Base-by-base conservation (phyloP, 2,888 invertebrate species). In the Neoascia interrupta region DNA sequence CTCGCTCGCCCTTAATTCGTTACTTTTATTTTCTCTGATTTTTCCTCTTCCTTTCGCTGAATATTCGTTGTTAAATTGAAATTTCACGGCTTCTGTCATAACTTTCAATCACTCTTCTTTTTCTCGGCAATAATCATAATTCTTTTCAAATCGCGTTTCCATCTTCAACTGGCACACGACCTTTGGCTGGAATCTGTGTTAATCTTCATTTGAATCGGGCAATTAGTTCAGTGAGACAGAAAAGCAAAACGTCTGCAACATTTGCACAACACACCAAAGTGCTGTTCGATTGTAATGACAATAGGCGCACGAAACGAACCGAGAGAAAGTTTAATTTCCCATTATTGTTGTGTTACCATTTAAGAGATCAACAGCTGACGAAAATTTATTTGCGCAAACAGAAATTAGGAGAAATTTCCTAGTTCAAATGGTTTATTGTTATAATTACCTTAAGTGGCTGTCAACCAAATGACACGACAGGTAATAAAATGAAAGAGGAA, bases 101-200 rank as follows among this genome's bases (percentile, higher is more conserved):
- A 64, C 70, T 69, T 69, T 75, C 75, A 76, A 76, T 70, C 70
- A 75, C 75, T 75, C 64, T 70, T 76, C 51, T 54, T 63, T 49
- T 75, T 28, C 10, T 31, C 34, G 10, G 63, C 63, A 66, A 66
- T 66, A 66, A 73, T 60, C 66, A 53, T 58, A 73, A 45, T 73
- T 73, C 15, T 51, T 60, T 13, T 5, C 18, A 31, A 16, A 51
- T 37, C 23, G 6, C 51, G 13, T 49, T 19, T 16, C 5, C 41
- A 21, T n/a, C 21, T 11, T 21, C 26, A 53, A 15, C 19, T 23
- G 28, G 23, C 34, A 36, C 56, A 69, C 70, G 63, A 76, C 70
- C 70, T 64, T 53, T 37, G n/a, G n/a, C n/a, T n/a, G n/a, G 28
- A 69, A 70, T 63, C 63, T 70, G 63, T 75, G 63, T 70, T 75